Conservation (phyloP, 2,888 invertebrate species). For the Latrodectus hesperus region DNA sequence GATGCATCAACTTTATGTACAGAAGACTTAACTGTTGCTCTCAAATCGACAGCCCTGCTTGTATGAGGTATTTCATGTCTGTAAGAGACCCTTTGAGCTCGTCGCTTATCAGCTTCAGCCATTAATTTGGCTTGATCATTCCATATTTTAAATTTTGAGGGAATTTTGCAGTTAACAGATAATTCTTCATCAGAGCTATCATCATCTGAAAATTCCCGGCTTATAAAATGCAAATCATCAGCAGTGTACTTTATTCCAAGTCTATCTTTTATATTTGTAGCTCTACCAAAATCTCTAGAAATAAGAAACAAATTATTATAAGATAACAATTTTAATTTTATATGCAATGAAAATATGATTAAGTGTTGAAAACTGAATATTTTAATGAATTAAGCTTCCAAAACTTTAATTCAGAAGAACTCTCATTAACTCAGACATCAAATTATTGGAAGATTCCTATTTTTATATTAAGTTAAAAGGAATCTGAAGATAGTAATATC, state of each 20-base stretch:
- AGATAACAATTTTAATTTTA: no score
- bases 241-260: conserved; percentile 40
- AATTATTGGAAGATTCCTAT: no score
- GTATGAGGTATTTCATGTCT: not conserved
- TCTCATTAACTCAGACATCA: no score
- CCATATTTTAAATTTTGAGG: conserved; percentile 43
- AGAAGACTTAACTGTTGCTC: not conserved
- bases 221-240: conserved; percentile 26
- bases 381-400: no score
- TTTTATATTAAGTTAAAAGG: no score
- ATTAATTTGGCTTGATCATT: conserved; percentile 31
- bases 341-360: no score
- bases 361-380: no score
- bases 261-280: conserved; percentile 5
- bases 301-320: no score
- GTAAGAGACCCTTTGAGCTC: not conserved
- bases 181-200: conserved; percentile 17
- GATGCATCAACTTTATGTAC: not conserved
- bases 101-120: not conserved
- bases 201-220: conserved; percentile 16
- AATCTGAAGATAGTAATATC: no score
- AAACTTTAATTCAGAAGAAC: no score
- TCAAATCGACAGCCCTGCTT: not conserved
- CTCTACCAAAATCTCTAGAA: no score
- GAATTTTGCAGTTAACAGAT: conserved; percentile 28